These are phyloP conservation scores for Drosophila lacicola DNA, from an alignment of 2,888 invertebrate genomes.

Conservation along the genomic window DNA sequence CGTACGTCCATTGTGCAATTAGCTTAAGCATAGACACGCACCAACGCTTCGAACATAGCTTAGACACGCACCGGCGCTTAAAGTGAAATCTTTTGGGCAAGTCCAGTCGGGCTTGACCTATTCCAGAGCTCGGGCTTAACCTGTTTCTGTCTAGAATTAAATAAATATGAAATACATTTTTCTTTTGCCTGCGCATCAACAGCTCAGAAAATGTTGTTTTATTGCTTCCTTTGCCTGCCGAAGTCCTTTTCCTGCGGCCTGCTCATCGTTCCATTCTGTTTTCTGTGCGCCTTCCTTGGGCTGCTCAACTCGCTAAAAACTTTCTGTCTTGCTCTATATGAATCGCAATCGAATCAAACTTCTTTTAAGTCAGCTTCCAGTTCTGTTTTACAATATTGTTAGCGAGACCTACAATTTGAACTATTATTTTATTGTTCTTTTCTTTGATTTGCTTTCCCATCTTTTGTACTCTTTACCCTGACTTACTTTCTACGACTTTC, in stretches of 20 bases:
- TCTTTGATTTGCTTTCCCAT: no score
- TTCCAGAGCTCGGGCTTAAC: not conserved
- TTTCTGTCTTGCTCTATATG: no score
- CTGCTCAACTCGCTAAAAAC: not conserved
- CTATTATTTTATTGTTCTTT: no score
- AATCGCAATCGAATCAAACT: no score
- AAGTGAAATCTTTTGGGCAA: not conserved
- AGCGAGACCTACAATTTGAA: no score
- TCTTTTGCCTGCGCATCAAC: not conserved
- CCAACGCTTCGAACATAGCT: slow-evolving; percentile 9
- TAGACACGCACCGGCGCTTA: slow-evolving; percentile 11
- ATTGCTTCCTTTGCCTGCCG: not conserved
- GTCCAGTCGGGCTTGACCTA: not conserved
- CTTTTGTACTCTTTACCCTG: no score
- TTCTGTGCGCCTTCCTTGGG: not conserved
- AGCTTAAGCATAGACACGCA: slow-evolving; percentile 12
- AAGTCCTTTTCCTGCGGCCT: not conserved
- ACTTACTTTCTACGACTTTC: no score
- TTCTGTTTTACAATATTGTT: no score
- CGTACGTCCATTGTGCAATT: slow-evolving; percentile 4
- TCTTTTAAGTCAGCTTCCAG: no score
- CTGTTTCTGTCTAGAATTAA: not conserved
- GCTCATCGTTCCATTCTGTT: not conserved
- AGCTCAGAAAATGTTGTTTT: not conserved
- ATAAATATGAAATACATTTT: not conserved